Evolutionary conservation across 2,888 invertebrate species (phyloP), one percentile per base, ranked within the genome.

Genomic region (Empis stercorea): DNA sequence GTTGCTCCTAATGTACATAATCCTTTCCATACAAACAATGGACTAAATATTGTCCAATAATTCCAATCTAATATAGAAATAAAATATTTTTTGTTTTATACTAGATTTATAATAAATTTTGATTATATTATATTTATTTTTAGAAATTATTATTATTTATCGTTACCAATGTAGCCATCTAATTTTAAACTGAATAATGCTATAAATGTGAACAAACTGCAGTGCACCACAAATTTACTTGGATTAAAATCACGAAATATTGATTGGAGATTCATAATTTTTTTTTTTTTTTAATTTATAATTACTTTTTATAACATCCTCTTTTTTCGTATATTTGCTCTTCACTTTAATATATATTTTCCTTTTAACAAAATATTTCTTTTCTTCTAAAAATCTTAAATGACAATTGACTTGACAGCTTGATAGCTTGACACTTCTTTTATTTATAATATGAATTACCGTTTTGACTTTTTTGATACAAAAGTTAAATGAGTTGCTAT

Each of bases 21-120:
- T 52, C 81, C 77, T 66, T 99, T 97, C 94, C 97, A 97, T 56
- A 94, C 80, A 95, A 95, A 99, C 63, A 99, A 82, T 44, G 99
- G 97, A 16, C 87, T 78, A 70, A 99, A 97, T 39, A 99, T 84
- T 9, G 87, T 27, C 23, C 23, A 27, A 9, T 27, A 27, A 27
- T 27, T 27, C 34, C 34, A 32, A 32, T 32, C 32, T 32, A 32
- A 32, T 5, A 13, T 13, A 32, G n/a, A n/a, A n/a, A n/a, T n/a
- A n/a, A n/a, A n/a, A n/a, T n/a, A n/a, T n/a, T n/a, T n/a, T n/a
- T n/a, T n/a, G 4, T 45, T 15, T 34, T 27, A n/a, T 23, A 15
- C 11, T 27, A 27, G n/a, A n/a, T 39, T 23, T 15, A 27, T 6
- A 20, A 27, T n/a, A n/a, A n/a, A n/a, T n/a, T n/a, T n/a, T n/a